Conservation (phyloP, 1,140 invertebrate species). For the Bathynomus jamesi region DNA sequence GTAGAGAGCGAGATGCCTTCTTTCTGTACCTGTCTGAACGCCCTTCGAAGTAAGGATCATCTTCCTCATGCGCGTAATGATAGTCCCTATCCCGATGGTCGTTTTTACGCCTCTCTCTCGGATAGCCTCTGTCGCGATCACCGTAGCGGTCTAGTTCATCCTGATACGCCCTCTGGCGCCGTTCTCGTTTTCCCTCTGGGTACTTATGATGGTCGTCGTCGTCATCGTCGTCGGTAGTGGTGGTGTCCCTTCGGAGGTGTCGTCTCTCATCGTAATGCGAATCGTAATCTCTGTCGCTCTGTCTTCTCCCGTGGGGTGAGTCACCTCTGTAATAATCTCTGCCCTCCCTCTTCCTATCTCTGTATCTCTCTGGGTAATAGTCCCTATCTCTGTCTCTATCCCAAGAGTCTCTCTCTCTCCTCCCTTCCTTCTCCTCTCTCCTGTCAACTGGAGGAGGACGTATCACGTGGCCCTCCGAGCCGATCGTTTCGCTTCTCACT, state of each 20-base stretch:
- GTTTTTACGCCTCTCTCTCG: neutral
- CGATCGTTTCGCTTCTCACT: slow-evolving; percentile 27
- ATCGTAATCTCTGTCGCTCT: slow-evolving; percentile 23
- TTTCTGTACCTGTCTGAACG: neutral
- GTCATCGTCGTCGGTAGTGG: slow-evolving; percentile 20
- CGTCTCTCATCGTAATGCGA: slow-evolving; percentile 13
- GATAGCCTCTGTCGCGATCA: neutral
- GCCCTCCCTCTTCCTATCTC: slow-evolving; percentile 13
- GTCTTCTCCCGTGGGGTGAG: slow-evolving; percentile 23
- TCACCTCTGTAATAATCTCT: slow-evolving; percentile 26
- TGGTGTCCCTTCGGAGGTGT: neutral
- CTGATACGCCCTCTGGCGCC: slow-evolving; percentile 20
- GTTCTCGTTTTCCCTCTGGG: slow-evolving; percentile 13
- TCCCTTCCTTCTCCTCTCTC: slow-evolving; percentile 18
- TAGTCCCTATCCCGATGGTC: neutral
- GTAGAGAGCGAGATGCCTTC: no score
- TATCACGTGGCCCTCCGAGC: slow-evolving; percentile 20
- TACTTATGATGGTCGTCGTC: slow-evolving; percentile 16
- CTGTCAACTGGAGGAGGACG: slow-evolving; percentile 10
- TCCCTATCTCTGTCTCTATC: slow-evolving; percentile 6
- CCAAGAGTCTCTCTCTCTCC: slow-evolving; percentile 4
- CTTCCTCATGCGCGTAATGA: neutral
- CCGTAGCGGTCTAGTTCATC: slow-evolving; percentile 29
- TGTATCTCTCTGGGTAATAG: slow-evolving; percentile 21
- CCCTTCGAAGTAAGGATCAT: neutral